A percentile compares a stretch with the other conserved stretches of the same genome.
phyloP scores from a whole-genome alignment of 2,797 vertebrate genomes.

The Kryptopterus vitreolus region DNA sequence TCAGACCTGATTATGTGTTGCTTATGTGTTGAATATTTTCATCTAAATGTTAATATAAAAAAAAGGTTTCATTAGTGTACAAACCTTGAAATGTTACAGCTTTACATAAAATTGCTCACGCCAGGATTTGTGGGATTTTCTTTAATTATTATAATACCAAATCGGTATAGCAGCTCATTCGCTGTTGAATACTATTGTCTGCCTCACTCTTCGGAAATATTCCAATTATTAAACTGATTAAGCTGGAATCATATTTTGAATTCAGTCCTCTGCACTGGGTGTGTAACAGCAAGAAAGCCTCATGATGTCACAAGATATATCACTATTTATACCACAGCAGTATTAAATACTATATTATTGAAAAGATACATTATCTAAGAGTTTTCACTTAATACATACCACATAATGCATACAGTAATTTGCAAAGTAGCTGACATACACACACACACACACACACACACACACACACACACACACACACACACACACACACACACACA shows the following conservation, averaged over 20 bases:
- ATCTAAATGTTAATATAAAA: background rate
- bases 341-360: too few species aligned
- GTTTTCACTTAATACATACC: too few species aligned
- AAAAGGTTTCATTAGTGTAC: background rate
- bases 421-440: too few species aligned
- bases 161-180: background rate
- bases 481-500: too few species aligned
- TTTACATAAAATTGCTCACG: background rate
- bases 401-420: too few species aligned
- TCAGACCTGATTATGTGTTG: background rate
- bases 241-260: background rate
- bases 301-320: background rate
- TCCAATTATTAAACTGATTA: background rate
- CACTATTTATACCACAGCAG: background rate
- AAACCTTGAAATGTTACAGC: background rate
- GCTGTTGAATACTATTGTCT: background rate
- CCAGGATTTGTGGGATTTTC: background rate
- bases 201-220: background rate
- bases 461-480: too few species aligned
- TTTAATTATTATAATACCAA: background rate
- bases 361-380: too few species aligned
- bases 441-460: too few species aligned
- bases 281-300: background rate
- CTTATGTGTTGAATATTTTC: background rate
- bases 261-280: background rate